A percentile compares a stretch with the other conserved stretches of the same genome.
phyloP scores from a whole-genome alignment of 2,113 vertebrate species.

The Coptodon bakossiorum region DNA sequence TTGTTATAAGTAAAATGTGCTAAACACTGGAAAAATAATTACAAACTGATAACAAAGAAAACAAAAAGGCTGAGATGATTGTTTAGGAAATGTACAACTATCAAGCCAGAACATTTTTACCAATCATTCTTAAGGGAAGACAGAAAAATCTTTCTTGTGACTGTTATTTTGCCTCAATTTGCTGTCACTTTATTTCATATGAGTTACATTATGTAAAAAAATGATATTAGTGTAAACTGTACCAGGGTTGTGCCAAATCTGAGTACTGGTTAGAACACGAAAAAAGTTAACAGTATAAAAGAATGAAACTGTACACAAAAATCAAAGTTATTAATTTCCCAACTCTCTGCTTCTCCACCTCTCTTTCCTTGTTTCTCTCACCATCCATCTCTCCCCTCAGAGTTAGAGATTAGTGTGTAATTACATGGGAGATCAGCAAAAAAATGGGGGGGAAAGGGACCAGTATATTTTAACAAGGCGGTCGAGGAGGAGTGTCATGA shows the following conservation, averaged over 20 bases:
- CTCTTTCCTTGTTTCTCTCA: neutral
- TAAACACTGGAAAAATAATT: neutral
- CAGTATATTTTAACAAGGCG: slow-evolving; percentile 83
- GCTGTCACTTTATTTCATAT: neutral
- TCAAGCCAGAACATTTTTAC: neutral
- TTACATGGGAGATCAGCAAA: slow-evolving; percentile 69
- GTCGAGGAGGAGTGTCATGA: slow-evolving; percentile 5
- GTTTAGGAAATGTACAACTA: neutral
- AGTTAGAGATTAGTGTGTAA: slow-evolving; percentile 72
- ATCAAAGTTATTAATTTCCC: neutral
- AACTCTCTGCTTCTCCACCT: neutral
- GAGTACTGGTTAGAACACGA: neutral
- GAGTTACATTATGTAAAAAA: neutral
- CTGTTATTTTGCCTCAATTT: neutral
- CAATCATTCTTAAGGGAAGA: neutral
- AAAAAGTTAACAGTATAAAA: neutral
- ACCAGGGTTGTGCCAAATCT: neutral
- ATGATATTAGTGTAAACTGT: neutral
- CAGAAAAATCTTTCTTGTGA: neutral
- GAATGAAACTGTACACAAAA: neutral
- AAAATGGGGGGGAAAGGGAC: neutral
- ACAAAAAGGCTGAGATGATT: neutral
- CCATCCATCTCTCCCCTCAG: slow-evolving; percentile 18
- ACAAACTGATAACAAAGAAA: neutral
- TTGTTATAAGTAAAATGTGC: neutral